Conservation (phyloP, 2,113 vertebrate species). For the Hippocampus comes region DNA sequence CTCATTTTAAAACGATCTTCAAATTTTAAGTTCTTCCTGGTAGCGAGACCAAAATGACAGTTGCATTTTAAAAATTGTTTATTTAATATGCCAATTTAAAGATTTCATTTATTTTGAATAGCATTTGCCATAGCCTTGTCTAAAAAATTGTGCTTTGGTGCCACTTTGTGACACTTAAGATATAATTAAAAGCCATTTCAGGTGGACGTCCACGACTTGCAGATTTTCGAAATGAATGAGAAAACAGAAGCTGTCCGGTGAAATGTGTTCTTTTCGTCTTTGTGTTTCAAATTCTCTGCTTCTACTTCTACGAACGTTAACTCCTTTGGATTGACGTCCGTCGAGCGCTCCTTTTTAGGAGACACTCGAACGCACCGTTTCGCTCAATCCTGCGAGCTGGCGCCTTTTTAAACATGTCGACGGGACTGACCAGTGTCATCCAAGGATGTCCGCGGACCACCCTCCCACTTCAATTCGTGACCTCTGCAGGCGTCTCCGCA, state of each 20-base stretch:
- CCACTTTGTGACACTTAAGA: too few relatives aligned
- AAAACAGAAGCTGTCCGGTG: not conserved
- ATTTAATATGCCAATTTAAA: too few relatives aligned
- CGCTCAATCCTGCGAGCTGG: constrained; percentile 14
- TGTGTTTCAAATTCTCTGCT: not conserved
- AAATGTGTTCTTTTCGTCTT: not conserved
- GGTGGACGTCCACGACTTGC: too few relatives aligned
- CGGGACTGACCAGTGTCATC: constrained; percentile 10
- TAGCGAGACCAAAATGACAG: too few relatives aligned
- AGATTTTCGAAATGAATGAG: not conserved
- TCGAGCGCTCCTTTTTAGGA: constrained; percentile 27
- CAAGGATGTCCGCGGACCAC: constrained; percentile 29
- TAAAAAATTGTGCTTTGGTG: too few relatives aligned
- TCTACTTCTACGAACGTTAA: constrained; percentile 61
- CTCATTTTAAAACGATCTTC: too few relatives aligned
- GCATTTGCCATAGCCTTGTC: too few relatives aligned
- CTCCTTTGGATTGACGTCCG: constrained; percentile 55
- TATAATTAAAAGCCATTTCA: too few relatives aligned
- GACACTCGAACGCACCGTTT: constrained; percentile 37
- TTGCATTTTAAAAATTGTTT: too few relatives aligned
- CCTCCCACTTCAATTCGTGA: constrained; percentile 54
- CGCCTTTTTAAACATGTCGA: not conserved
- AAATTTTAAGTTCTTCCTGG: too few relatives aligned
- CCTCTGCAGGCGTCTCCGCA: constrained; percentile 32
- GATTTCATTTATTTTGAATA: too few relatives aligned